phyloP scores from a whole-genome alignment of 2,888 invertebrate genomes.

The Eledona agricola region DNA sequence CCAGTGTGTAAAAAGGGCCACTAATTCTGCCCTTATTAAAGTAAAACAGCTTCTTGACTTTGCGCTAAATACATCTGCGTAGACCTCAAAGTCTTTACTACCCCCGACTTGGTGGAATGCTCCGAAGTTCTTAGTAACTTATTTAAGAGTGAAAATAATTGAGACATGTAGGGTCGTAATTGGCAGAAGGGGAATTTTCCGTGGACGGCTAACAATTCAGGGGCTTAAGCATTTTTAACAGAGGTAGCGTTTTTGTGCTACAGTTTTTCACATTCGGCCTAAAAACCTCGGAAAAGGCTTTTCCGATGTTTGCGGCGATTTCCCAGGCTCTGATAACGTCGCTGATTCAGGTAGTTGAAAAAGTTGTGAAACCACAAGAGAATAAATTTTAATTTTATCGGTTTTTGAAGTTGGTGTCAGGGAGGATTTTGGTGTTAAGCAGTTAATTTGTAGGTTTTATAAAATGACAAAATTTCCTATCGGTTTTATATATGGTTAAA shows the following conservation, averaged over 20 bases:
- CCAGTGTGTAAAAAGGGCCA: conserved; percentile 7
- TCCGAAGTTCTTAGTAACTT: too few species aligned
- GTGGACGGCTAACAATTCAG: too few species aligned
- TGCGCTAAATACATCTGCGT: too few species aligned
- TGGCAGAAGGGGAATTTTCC: too few species aligned
- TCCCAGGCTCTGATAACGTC: not conserved
- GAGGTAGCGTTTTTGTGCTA: too few species aligned
- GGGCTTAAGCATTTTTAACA: too few species aligned
- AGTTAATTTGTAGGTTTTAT: conserved; percentile 9
- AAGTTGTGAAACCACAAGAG: not conserved
- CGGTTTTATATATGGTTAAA: conserved; percentile 15
- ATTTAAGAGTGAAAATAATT: too few species aligned
- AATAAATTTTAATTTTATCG: conserved; percentile 29
- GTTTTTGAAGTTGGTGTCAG: conserved; percentile 8
- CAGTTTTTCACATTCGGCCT: too few species aligned
- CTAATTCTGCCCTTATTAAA: conserved; percentile 16
- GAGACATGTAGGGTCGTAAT: too few species aligned
- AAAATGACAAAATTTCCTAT: conserved; percentile 10
- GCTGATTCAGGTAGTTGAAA: not conserved
- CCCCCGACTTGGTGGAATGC: conserved; percentile 3
- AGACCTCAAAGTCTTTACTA: conserved; percentile 1
- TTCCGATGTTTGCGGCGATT: too few species aligned
- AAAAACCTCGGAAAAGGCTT: too few species aligned
- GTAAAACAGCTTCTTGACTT: conserved; percentile 13
- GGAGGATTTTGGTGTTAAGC: conserved; percentile 5